Evolutionary conservation across 2,888 invertebrate genomes (phyloP).

Genomic region (Noctua pronuba): DNA sequence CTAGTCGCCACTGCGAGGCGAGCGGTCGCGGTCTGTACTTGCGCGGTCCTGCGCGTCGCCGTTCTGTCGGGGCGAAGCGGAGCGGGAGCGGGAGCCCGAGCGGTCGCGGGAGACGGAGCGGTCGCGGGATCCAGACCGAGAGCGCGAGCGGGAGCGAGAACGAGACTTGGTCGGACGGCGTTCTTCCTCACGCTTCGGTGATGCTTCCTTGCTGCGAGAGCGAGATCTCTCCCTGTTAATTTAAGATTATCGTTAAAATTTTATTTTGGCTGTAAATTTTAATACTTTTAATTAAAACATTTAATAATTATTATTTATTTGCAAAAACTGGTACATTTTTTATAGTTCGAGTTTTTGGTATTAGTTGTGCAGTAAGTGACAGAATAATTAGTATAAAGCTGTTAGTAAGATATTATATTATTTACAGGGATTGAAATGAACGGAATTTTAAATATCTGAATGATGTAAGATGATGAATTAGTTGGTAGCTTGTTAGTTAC

Average conservation of each 20-base stretch:
- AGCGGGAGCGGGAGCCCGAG: constrained; percentile 78
- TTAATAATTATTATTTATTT: not conserved
- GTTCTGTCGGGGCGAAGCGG: constrained; percentile 84
- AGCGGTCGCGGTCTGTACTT: constrained; percentile 84
- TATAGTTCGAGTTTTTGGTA: not conserved
- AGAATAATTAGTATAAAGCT: constrained; percentile 4
- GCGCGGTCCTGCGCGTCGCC: constrained; percentile 80
- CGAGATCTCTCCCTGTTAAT: constrained; percentile 92
- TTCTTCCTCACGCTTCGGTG: constrained; percentile 85
- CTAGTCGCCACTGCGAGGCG: constrained; percentile 87
- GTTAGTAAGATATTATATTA: constrained; percentile 16
- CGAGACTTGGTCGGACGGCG: constrained; percentile 84
- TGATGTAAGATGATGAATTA: constrained; percentile 2
- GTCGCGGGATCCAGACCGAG: constrained; percentile 79
- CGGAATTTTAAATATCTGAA: constrained; percentile 4
- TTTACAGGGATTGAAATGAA: constrained; percentile 12
- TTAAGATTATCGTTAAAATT: constrained; percentile 20
- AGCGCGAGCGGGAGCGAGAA: constrained; percentile 78
- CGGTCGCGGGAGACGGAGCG: constrained; percentile 78
- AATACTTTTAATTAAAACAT: not conserved
- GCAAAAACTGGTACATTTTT: not conserved
- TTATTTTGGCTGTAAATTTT: not conserved
- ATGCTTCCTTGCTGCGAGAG: constrained; percentile 92
- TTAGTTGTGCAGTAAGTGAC: constrained; percentile 12
- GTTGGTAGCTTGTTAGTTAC: constrained; percentile 22